A percentile compares a stretch with the other conserved stretches of the same genome.
Evolutionary conservation across 2,797 vertebrate species (phyloP).

Genomic region (Smutsia gigantea): DNA sequence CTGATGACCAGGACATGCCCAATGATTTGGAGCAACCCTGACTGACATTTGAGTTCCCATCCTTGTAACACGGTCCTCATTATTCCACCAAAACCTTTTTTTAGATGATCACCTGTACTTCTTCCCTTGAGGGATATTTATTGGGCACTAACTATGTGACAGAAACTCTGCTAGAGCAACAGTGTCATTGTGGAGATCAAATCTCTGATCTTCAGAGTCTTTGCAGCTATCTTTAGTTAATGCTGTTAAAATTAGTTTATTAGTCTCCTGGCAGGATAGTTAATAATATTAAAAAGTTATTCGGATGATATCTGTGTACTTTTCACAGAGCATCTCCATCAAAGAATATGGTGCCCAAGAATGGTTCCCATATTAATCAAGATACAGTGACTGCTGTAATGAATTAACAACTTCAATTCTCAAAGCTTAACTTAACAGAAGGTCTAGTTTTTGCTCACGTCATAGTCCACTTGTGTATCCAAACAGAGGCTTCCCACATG

Average conservation of each 20-base stretch:
- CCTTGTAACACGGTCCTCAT: not conserved
- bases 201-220: not conserved
- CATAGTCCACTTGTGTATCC: not conserved
- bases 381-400: not conserved
- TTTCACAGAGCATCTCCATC: not conserved
- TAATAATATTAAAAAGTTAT: not conserved
- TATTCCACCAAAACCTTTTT: not conserved
- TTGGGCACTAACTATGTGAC: not conserved
- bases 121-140: not conserved
- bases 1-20: too few relatives aligned
- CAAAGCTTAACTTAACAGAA: not conserved
- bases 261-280: not conserved
- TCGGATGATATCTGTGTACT: not conserved
- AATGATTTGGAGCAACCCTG: not conserved
- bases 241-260: not conserved
- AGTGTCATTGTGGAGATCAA: not conserved
- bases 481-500: not conserved
- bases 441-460: not conserved
- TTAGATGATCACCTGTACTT: not conserved
- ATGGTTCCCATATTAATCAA: not conserved
- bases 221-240: not conserved
- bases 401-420: not conserved
- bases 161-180: not conserved
- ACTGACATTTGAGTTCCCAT: not conserved
- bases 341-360: not conserved